Base-by-base conservation (phyloP, 2,797 vertebrate species). In the Lacerta bilineata region DNA sequence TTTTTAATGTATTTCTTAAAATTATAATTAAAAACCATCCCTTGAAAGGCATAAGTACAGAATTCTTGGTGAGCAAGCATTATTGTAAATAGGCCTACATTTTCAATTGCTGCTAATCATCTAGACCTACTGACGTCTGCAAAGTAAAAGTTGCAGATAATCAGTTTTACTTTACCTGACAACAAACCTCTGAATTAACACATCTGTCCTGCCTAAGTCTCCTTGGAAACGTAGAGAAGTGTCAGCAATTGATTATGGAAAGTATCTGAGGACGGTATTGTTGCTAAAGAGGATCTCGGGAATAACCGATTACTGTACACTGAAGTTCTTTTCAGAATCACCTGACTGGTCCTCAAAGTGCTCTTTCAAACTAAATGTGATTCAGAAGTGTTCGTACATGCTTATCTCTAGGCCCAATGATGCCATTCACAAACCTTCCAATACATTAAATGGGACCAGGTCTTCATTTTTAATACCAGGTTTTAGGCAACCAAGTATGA, bases 81-180 rank as follows among this genome's bases (percentile, higher is more conserved):
- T 93, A 93, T 41, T 94, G 93, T 92, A 95, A 86, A 8, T 11
- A 43, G 82, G 78, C 69, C 43, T 86, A 66, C 88, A 72, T 91
- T 82, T 29, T 88, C 18, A 71, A 84, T 64, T 90, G 69, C 25
- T 66, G 18, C 6, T 78, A 64, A 80, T 25, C 46, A 86, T 9
- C 11, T n/a, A 36, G 29, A 85, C 43, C 87, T 74, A 50, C 11
- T 11, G 46, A 11, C 10, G 3, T 50, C 5, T 23, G 10, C 46
- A 64, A 71, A 90, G 46, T 79, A 27, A 46, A 86, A 29, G 7
- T 8, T 50, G 29, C 43, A 50, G 8, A 46, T 55, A 17, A 83
- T 88, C 23, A 68, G 11, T 18, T 82, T 75, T 61, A 36, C 71
- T 82, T 75, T 5, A 75, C 27, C 29, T 20, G 43, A 27, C 13